A percentile compares a stretch with the other conserved stretches of the same genome.
These are phyloP conservation scores for Drosophila quinaria DNA, from an alignment of 2,888 invertebrate genomes.

Conservation along the genomic window DNA sequence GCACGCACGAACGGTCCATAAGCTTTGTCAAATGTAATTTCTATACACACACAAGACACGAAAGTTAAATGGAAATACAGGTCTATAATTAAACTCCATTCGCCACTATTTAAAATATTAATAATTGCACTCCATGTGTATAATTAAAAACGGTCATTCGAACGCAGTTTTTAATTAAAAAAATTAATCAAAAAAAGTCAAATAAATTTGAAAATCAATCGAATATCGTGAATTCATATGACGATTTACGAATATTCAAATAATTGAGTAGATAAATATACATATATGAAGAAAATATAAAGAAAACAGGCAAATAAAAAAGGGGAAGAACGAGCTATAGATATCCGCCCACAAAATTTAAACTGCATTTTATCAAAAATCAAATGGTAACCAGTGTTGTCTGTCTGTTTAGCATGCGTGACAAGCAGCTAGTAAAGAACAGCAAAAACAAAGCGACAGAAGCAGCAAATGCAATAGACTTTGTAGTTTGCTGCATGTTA, in stretches of 20 bases:
- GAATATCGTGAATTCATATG: no score
- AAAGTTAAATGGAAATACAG: slow-evolving; percentile 5
- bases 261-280: no score
- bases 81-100: slow-evolving; percentile 50
- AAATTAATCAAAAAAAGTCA: neutral
- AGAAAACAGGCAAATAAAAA: no score
- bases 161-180: neutral
- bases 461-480: slow-evolving; percentile 23
- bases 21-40: slow-evolving; percentile 62
- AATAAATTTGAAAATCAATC: no score
- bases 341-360: slow-evolving; percentile 63
- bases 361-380: slow-evolving; percentile 78
- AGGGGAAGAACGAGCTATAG: no score
- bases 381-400: slow-evolving; percentile 67
- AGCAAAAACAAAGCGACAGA: slow-evolving; percentile 31
- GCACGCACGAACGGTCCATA: slow-evolving; percentile 54
- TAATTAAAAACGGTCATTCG: slow-evolving; percentile 17
- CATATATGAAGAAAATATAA: no score
- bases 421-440: slow-evolving; percentile 71
- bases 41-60: slow-evolving; percentile 6
- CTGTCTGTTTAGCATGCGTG: slow-evolving; percentile 77
- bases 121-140: slow-evolving; percentile 14
- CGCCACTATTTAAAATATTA: slow-evolving; percentile 16
- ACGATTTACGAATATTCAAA: no score
- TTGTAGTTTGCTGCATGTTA: slow-evolving; percentile 58